These are phyloP conservation scores for Lophura nycthemera DNA, from an alignment of 2,113 vertebrate genomes.

Conservation along the genomic window DNA sequence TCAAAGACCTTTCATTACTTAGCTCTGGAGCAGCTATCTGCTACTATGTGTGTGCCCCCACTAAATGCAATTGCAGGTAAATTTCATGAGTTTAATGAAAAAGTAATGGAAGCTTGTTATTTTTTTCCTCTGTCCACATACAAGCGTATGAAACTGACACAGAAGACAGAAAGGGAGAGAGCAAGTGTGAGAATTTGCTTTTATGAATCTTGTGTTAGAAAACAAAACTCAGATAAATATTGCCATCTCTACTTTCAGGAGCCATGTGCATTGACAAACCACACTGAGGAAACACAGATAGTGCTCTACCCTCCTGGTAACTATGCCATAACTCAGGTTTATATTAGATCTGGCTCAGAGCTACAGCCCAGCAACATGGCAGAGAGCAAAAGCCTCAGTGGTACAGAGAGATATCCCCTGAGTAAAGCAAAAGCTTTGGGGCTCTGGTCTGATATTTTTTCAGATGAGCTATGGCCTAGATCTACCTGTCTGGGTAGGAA, in stretches of 20 bases:
- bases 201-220: neutral
- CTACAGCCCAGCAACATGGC: neutral
- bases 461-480: neutral
- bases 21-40: neutral
- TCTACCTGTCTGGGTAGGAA: neutral
- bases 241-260: neutral
- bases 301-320: neutral
- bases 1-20: constrained; percentile 34
- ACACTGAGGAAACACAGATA: neutral
- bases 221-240: neutral
- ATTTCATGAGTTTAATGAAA: constrained; percentile 47
- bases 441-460: neutral
- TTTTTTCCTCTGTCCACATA: neutral
- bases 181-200: neutral
- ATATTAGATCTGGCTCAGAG: neutral
- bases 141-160: fast-evolving
- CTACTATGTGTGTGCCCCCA: neutral
- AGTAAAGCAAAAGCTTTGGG: neutral
- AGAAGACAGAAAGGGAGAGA: neutral
- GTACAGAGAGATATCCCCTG: neutral
- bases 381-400: neutral
- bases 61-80: constrained; percentile 39
- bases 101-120: neutral
- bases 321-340: neutral
- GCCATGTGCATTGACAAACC: neutral